Conservation (phyloP, 2,797 vertebrate species). For the Kryptopterus vitreolus region DNA sequence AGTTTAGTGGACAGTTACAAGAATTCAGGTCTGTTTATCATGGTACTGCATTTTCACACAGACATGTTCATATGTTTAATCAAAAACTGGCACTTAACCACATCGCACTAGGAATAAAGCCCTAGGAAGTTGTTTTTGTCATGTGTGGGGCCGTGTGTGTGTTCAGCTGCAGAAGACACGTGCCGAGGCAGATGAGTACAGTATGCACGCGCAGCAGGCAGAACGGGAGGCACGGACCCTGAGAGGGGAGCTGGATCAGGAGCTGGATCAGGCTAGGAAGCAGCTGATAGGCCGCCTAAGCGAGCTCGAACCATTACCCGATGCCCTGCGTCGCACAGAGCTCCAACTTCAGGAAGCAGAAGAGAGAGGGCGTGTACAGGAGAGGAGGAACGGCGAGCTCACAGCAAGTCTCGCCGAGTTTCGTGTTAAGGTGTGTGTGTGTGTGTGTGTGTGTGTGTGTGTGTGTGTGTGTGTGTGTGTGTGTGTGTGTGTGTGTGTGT, state of each 20-base stretch:
- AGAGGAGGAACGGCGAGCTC: slow-evolving; percentile 82
- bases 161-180: slow-evolving; percentile 81
- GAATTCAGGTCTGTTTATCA: slow-evolving; percentile 76
- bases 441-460: too few species aligned
- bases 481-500: too few species aligned
- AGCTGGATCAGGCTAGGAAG: slow-evolving; percentile 78
- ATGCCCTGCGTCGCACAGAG: slow-evolving; percentile 79
- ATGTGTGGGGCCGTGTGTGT: background rate
- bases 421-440: slow-evolving; percentile 79
- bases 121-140: background rate
- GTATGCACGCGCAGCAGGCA: slow-evolving; percentile 73
- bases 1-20: slow-evolving; percentile 86
- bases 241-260: slow-evolving; percentile 76
- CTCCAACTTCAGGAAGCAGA: slow-evolving; percentile 82
- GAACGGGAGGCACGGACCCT: slow-evolving; percentile 76
- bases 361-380: slow-evolving; percentile 76
- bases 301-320: slow-evolving; percentile 86
- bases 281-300: slow-evolving; percentile 78
- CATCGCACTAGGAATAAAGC: background rate
- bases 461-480: too few species aligned
- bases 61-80: background rate
- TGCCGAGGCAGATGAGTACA: slow-evolving; percentile 81
- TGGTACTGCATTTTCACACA: background rate
- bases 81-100: background rate
- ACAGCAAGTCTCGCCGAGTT: slow-evolving; percentile 79